These are phyloP conservation scores for Morpho helenor DNA, from an alignment of 2,888 invertebrate species.

Conservation along the genomic window DNA sequence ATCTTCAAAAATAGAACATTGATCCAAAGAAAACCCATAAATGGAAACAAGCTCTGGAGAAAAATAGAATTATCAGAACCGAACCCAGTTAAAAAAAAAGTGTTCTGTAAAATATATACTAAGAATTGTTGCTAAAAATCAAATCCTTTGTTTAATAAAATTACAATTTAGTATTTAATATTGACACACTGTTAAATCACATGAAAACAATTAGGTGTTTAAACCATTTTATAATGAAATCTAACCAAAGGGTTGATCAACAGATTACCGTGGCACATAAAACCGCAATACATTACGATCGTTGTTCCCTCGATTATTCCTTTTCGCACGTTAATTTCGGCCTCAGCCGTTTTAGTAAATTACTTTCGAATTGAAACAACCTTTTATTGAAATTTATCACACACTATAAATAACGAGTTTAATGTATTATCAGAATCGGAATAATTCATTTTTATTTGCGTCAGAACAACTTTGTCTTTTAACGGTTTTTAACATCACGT, in stretches of 20 bases:
- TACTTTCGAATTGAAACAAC: constrained; percentile 25
- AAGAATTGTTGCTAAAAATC: not conserved
- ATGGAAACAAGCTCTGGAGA: no score
- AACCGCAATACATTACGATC: constrained; percentile 20
- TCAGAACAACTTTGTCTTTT: no score
- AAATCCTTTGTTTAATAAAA: not conserved
- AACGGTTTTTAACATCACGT: no score
- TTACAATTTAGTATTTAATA: not conserved
- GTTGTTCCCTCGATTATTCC: constrained; percentile 23
- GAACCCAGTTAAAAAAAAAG: no score
- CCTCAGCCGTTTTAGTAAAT: constrained; percentile 25
- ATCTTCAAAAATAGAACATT: no score
- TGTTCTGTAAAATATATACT: no score
- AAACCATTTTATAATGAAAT: constrained; percentile 16
- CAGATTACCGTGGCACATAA: constrained; percentile 13
- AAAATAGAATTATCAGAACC: no score
- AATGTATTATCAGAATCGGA: constrained; percentile 17
- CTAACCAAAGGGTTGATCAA: constrained; percentile 19
- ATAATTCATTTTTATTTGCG: not conserved
- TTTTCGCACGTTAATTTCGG: constrained; percentile 26
- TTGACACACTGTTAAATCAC: not conserved
- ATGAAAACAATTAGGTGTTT: constrained; percentile 1
- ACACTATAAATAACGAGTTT: constrained; percentile 20
- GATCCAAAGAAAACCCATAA: no score
- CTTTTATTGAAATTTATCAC: constrained; percentile 26